phyloP scores from a whole-genome alignment of 2,888 invertebrate genomes.

The Phortica magna region DNA sequence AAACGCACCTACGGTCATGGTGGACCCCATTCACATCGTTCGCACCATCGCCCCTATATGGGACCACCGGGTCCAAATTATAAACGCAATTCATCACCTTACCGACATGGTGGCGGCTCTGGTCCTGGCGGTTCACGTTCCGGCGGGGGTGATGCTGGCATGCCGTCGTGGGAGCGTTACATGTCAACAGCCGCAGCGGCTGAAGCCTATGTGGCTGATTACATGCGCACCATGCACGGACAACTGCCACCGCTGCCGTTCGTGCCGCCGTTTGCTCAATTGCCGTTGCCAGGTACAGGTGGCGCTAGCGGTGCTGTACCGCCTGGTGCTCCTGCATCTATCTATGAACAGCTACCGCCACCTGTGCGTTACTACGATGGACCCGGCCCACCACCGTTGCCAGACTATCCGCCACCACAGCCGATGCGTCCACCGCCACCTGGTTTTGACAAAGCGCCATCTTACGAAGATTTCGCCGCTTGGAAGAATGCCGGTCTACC shows the following conservation, averaged over 20 bases:
- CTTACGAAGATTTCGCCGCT: constrained; percentile 83
- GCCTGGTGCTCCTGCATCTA: constrained; percentile 69
- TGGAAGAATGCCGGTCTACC: constrained; percentile 75
- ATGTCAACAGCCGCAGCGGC: constrained; percentile 84
- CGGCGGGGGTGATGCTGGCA: constrained; percentile 79
- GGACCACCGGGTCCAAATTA: constrained; percentile 62
- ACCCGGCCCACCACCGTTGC: constrained; percentile 80
- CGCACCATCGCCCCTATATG: constrained; percentile 81
- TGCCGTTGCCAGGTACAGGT: constrained; percentile 84
- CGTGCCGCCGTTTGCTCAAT: constrained; percentile 84
- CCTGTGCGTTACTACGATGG: constrained; percentile 91
- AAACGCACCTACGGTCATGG: constrained; percentile 70
- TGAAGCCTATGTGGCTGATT: constrained; percentile 93
- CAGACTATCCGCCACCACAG: constrained; percentile 84
- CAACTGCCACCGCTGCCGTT: constrained; percentile 91
- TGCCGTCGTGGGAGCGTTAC: constrained; percentile 83
- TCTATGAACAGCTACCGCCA: constrained; percentile 84
- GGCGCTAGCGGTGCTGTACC: constrained; percentile 75
- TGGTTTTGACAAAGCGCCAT: constrained; percentile 85
- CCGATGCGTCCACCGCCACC: constrained; percentile 78
- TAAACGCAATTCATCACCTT: constrained; percentile 71
- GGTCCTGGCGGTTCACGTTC: constrained; percentile 78
- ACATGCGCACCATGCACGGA: constrained; percentile 92
- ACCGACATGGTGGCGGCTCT: constrained; percentile 51
- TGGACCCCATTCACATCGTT: constrained; percentile 80